A percentile compares a stretch with the other conserved stretches of the same genome.
Evolutionary conservation across 1,140 invertebrate genomes (phyloP).

Genomic region (Eumaeus atala): DNA sequence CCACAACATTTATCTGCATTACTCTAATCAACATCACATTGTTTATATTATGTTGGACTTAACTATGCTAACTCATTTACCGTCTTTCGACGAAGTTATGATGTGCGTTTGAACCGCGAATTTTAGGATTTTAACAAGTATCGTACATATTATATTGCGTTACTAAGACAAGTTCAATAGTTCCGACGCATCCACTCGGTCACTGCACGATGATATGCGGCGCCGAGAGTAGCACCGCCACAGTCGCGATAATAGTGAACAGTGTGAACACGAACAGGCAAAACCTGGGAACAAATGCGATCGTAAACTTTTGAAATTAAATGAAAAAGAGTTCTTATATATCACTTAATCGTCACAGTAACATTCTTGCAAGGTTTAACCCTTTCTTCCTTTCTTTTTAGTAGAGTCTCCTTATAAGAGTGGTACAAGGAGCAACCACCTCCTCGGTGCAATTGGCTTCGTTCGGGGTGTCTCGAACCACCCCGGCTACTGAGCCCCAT

Average conservation of each 20-base stretch:
- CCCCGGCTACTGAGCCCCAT: no score
- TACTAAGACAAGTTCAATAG: slow-evolving; percentile 56
- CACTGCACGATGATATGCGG: slow-evolving; percentile 97
- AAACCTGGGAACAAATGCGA: slow-evolving; percentile 77
- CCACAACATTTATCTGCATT: slow-evolving; percentile 63
- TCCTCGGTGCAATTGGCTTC: no score
- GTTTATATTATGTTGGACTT: slow-evolving; percentile 57
- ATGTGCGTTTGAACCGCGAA: slow-evolving; percentile 64
- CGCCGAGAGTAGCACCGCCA: slow-evolving; percentile 93
- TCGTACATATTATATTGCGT: slow-evolving; percentile 48
- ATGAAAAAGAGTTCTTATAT: no score
- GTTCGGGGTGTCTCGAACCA: no score
- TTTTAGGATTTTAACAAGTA: slow-evolving; percentile 15
- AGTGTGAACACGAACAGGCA: slow-evolving; percentile 97
- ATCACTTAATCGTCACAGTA: no score
- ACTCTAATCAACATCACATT: slow-evolving; percentile 67
- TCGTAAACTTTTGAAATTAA: not conserved
- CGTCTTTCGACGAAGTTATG: slow-evolving; percentile 60
- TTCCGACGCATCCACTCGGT: slow-evolving; percentile 42
- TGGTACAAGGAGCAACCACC: no score
- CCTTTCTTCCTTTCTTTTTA: no score
- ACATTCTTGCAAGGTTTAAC: no score
- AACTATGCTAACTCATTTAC: slow-evolving; percentile 54
- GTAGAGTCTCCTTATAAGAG: no score
- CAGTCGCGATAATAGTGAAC: slow-evolving; percentile 96